Percentiles rank a stretch among this genome's conserved stretches.
phyloP scores from a whole-genome alignment of 2,797 vertebrate genomes.

The Parotocinclus haroldoi region DNA sequence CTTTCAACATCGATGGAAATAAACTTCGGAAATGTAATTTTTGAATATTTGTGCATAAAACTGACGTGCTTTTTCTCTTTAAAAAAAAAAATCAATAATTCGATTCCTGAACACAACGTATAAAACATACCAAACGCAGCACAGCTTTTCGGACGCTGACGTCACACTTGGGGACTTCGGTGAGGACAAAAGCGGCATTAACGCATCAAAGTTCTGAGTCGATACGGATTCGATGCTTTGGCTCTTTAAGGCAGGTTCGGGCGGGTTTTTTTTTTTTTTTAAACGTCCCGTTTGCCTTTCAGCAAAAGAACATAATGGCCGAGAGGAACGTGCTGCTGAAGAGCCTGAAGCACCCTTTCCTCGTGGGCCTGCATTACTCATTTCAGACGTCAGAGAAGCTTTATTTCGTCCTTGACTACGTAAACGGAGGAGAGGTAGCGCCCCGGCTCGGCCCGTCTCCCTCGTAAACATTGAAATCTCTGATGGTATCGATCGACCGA shows the following conservation, averaged over 20 bases:
- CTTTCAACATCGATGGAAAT: too few relatives aligned
- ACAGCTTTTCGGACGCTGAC: too few relatives aligned
- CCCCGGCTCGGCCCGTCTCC: not conserved
- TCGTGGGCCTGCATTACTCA: conserved; percentile 93
- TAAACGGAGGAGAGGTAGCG: conserved; percentile 92
- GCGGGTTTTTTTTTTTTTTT: not conserved
- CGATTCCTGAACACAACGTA: too few relatives aligned
- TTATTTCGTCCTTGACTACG: conserved; percentile 96
- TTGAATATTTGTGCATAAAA: too few relatives aligned
- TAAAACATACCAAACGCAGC: too few relatives aligned
- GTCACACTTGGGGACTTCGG: too few relatives aligned
- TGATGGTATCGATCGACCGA: not conserved
- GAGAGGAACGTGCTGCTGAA: conserved; percentile 94
- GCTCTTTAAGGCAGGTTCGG: not conserved
- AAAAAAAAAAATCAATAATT: too few relatives aligned
- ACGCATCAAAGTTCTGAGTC: too few relatives aligned
- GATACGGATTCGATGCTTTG: too few relatives aligned
- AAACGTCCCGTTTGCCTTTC: conserved; percentile 2
- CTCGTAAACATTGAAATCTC: not conserved
- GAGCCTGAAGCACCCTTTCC: conserved; percentile 90
- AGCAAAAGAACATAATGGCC: conserved; percentile 99
- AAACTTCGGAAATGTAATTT: too few relatives aligned
- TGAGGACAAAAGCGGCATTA: too few relatives aligned
- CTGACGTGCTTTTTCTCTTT: too few relatives aligned
- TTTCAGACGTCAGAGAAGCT: conserved; percentile 97